Base-by-base conservation (phyloP, 2,888 invertebrate species). In the Pediacus dermestoides region DNA sequence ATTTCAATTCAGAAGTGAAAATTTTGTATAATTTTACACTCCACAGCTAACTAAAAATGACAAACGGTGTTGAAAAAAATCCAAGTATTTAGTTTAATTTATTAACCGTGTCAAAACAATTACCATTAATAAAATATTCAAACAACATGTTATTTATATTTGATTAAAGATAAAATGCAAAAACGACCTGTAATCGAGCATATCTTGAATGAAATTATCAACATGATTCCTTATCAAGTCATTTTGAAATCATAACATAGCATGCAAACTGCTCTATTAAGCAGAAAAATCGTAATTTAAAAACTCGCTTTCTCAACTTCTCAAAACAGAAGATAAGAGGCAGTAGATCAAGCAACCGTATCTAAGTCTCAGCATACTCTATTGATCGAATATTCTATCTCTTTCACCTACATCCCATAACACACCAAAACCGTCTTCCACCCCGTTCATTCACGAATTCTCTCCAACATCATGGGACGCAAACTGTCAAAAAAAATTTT, bases 351-450 rank as follows among this genome's bases (percentile, higher is more conserved):
- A 26, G 31, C 26, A 31, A 41, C 38, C 34, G 45, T 50, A 52
- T 45, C 52, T 48, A 43, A 44, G 51, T 44, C 42, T 42, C 57
- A 60, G 60, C 57, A 55, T 56, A 57, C 52, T 58, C 58, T 62
- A 62, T 63, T 60, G 61, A 62, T 61, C 59, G 56, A 49, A 49
- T 57, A 55, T 50, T 58, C 62, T 55, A 52, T 57, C 58, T 60
- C 57, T 55, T 55, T 57, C 57, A 50, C 53, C 53, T 50, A 57
- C 54, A 57, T 55, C 53, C 51, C 49, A 44, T 51, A 46, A 45
- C 48, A 53, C 50, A 49, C 48, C n/a, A 51, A 45, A 46, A 40
- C 47, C 48, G 37, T 49, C 47, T 52, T 48, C 46, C 44, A 42
- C 46, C 42, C 44, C 42, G 51, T 58, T 60, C 61, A 61, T 61